A percentile compares a stretch with the other conserved stretches of the same genome.
Evolutionary conservation across 1,140 invertebrate species (phyloP).

Genomic region (Liolophura sinensis): DNA sequence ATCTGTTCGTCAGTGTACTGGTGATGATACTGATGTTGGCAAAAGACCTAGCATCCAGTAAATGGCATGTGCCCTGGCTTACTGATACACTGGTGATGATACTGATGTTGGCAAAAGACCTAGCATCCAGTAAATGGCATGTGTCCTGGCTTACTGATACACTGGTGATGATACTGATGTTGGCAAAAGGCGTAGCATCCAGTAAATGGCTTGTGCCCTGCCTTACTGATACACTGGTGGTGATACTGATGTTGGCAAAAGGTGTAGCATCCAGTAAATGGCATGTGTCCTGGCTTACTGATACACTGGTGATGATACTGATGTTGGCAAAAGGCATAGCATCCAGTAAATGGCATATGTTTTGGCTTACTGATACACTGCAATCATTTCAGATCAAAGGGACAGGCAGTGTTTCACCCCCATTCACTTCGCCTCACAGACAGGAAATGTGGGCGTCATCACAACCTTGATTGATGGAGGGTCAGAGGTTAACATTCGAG

Average conservation of each 20-base stretch:
- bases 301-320: background rate
- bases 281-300: background rate
- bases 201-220: background rate
- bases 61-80: background rate
- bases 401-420: slow-evolving; percentile 51
- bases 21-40: background rate
- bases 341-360: background rate
- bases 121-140: background rate
- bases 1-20: background rate
- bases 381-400: slow-evolving; percentile 33
- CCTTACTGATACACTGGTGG: background rate
- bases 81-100: background rate
- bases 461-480: slow-evolving; percentile 43
- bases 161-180: background rate
- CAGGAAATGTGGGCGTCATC: slow-evolving; percentile 44
- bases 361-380: background rate
- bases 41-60: background rate
- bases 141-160: background rate
- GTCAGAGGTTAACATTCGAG: slow-evolving; percentile 49
- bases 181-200: background rate
- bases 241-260: background rate
- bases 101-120: background rate
- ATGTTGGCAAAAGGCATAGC: background rate
- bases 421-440: slow-evolving; percentile 53
- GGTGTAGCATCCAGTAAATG: background rate